These are phyloP conservation scores for Mystacornis crossleyi DNA, from an alignment of 2,113 vertebrate species.

Conservation along the genomic window DNA sequence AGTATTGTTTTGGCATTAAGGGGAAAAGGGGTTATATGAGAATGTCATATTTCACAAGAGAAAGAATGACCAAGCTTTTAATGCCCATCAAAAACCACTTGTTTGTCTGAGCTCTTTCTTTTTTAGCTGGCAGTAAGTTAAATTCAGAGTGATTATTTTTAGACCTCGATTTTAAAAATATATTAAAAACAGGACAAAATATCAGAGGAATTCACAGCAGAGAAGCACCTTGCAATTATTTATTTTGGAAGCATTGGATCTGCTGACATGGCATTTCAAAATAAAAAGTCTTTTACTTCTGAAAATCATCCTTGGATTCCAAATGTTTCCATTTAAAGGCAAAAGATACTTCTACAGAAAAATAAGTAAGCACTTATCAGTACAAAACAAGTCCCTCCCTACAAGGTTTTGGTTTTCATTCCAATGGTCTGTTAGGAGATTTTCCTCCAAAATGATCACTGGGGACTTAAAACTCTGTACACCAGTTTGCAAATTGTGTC, in stretches of 20 bases:
- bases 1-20: not conserved
- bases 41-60: not conserved
- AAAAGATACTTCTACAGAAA: not conserved
- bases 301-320: not conserved
- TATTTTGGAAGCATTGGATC: not conserved
- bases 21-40: not conserved
- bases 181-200: not conserved
- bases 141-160: slow-evolving; percentile 39
- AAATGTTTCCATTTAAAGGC: not conserved
- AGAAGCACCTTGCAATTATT: slow-evolving; percentile 50
- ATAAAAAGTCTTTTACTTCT: not conserved
- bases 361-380: not conserved
- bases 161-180: not conserved
- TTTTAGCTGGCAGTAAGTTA: slow-evolving; percentile 6
- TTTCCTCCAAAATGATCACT: not conserved
- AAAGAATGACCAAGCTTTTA: not conserved
- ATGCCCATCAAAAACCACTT: not conserved
- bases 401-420: not conserved
- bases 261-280: not conserved
- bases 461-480: not conserved
- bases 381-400: not conserved
- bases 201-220: slow-evolving; percentile 24
- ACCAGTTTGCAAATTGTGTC: not conserved
- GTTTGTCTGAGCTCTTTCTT: slow-evolving; percentile 32
- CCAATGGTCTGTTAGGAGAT: not conserved